These are phyloP conservation scores for Prenolepis imparis DNA, from an alignment of 2,888 invertebrate species.

Conservation along the genomic window DNA sequence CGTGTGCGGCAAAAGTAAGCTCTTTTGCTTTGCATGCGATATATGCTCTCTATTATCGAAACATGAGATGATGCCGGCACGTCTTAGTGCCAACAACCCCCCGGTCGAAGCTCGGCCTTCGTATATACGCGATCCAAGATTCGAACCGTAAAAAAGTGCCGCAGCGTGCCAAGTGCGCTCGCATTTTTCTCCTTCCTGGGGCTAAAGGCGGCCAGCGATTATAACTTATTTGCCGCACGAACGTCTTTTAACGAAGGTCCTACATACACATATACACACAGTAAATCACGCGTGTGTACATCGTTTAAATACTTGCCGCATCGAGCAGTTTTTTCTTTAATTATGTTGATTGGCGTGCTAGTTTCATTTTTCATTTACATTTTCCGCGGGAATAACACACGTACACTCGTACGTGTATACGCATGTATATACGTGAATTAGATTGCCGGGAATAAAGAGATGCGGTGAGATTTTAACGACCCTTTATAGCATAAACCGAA, in stretches of 20 bases:
- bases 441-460: slow-evolving; percentile 10
- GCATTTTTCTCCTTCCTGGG: slow-evolving; percentile 40
- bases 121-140: slow-evolving; percentile 62
- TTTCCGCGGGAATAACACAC: neutral
- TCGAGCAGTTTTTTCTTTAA: neutral
- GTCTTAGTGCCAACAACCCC: slow-evolving; percentile 71
- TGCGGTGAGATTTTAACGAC: slow-evolving; percentile 9
- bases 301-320: neutral
- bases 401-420: neutral
- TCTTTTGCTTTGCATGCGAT: slow-evolving; percentile 26
- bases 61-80: slow-evolving; percentile 35
- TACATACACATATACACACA: neutral
- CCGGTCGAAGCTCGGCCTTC: slow-evolving; percentile 44
- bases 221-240: slow-evolving; percentile 61
- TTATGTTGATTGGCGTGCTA: neutral
- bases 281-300: neutral
- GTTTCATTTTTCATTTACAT: neutral
- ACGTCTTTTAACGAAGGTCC: slow-evolving; percentile 9
- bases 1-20: neutral
- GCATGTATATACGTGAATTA: neutral
- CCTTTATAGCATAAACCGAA: neutral
- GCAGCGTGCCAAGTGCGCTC: slow-evolving; percentile 62
- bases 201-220: neutral
- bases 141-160: slow-evolving; percentile 56
- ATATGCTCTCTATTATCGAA: slow-evolving; percentile 10